phyloP scores from a whole-genome alignment of 1,140 invertebrate species.

The Hetaerina americana region DNA sequence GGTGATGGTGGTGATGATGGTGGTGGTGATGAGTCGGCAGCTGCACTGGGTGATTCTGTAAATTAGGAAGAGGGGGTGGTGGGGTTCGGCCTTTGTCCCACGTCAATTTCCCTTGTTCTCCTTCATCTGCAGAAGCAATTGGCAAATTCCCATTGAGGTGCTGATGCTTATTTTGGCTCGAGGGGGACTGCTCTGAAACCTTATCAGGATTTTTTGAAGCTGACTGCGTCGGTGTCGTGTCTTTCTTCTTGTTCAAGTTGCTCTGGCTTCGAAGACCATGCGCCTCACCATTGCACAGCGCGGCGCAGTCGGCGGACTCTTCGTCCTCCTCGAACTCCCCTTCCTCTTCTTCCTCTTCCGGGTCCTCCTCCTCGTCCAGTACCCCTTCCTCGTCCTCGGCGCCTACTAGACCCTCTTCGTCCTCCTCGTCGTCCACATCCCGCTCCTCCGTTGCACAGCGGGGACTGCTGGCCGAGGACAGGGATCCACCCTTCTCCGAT shows the following conservation, averaged over 20 bases:
- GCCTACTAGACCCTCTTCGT: conserved; percentile 5
- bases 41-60: conserved; percentile 11
- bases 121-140: no score
- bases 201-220: conserved; percentile 9
- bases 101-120: no score
- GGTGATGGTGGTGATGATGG: conserved; percentile 15
- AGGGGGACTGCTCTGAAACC: conserved; percentile 7
- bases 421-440: conserved; percentile 17
- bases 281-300: background rate
- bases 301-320: background rate
- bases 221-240: conserved; percentile 10
- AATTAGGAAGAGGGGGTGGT: background rate
- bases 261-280: background rate
- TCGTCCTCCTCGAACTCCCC: background rate
- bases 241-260: background rate
- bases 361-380: background rate
- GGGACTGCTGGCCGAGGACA: conserved; percentile 14
- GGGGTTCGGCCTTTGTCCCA: no score
- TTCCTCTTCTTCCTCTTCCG: background rate
- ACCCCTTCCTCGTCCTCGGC: background rate
- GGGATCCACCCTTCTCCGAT: conserved; percentile 11
- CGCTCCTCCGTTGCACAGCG: conserved; percentile 11
- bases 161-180: background rate
- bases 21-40: conserved; percentile 20
- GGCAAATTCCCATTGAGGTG: no score